Conservation (phyloP, 2,888 invertebrate species). For the Ferrisia virgata region DNA sequence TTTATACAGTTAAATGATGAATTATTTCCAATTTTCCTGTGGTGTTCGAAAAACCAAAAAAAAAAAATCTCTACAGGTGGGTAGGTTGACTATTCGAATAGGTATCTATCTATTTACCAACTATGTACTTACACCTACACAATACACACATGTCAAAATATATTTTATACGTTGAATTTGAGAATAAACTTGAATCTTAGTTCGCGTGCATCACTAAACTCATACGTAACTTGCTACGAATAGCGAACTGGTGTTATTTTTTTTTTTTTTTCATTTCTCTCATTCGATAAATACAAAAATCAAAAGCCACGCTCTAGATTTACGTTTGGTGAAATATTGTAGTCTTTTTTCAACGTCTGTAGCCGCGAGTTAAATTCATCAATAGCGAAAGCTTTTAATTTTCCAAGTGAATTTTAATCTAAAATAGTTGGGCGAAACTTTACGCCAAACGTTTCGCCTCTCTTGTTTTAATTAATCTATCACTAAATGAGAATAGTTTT, state of each 20-base stretch:
- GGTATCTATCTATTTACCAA: no score
- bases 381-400: constrained; percentile 3
- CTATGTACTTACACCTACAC: no score
- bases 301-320: background rate
- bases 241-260: no score
- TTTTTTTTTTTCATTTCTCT: no score
- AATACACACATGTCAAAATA: no score
- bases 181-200: background rate
- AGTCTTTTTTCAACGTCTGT: background rate
- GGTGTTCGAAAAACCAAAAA: no score
- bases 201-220: background rate
- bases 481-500: constrained; percentile 21
- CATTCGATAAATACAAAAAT: background rate
- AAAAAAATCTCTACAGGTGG: no score
- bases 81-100: no score
- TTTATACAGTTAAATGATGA: background rate
- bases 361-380: constrained; percentile 10
- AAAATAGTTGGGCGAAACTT: background rate
- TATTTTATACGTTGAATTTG: no score
- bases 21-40: background rate
- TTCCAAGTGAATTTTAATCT: background rate
- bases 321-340: background rate
- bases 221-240: no score
- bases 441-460: background rate
- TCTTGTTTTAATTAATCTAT: constrained; percentile 8